Base-by-base conservation (phyloP, 2,888 invertebrate species). In the Stictocephala bisonia region DNA sequence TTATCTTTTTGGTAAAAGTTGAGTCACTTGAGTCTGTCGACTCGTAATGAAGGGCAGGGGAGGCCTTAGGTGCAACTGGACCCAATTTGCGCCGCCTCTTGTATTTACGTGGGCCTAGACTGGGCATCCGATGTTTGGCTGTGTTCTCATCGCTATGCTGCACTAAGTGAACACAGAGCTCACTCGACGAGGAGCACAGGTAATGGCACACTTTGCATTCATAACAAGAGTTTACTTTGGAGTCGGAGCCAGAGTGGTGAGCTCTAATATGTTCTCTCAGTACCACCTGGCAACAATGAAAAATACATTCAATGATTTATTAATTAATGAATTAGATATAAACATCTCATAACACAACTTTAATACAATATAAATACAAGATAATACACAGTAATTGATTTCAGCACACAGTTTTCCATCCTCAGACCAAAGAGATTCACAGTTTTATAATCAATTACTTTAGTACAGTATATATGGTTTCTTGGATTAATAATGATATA, bases 111-210 rank as follows among this genome's bases (percentile, higher is more conserved):
- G 91, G 91, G 0, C 90, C 93, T 51, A 89, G 56, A 41, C 72
- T 72, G n/a, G 78, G 79, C 35, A 75, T 35, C 40, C 80, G 70
- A 74, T 79, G 78, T 72, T 79, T 80, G 7, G 93, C 94, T 0
- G 94, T 94, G 82, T 94, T 94, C 77, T 91, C 90, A 83, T 94
- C 94, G 81, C 93, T 93, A 81, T 94, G 94, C 80, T 93, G 91
- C 56, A 94, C 94, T 77, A 94, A 87, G 83, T 94, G 94, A 74
- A 92, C 90, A 72, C 94, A 93, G 24, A 94, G 84, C 79, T 94
- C 93, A 15, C 88, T 88, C 1, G 94, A 92, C 0, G 91, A 89
- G 24, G 88, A 86, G 80, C 92, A 86, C 58, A 90, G 87, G 53
- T 90, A 89, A 0, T 89, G 89, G 82, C 94, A 94, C 0, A 94